Conservation (phyloP, 2,113 vertebrate species). For the Sprattus sprattus region DNA sequence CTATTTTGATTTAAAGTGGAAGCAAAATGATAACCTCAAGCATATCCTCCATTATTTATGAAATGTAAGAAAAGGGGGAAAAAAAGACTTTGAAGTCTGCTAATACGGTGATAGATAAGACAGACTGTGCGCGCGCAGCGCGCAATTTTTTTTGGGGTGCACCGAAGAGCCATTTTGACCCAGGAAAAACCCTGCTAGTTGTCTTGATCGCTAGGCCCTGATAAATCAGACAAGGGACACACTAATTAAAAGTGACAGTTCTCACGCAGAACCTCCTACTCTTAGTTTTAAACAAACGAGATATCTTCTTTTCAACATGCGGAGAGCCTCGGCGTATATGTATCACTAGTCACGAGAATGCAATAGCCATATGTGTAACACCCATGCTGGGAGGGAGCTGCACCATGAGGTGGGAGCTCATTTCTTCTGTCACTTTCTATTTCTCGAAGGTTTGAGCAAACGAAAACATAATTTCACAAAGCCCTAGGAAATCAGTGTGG, state of each 20-base stretch:
- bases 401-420: neutral
- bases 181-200: no score
- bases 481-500: neutral
- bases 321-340: neutral
- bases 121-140: no score
- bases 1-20: no score
- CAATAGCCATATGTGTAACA: neutral
- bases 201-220: neutral
- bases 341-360: neutral
- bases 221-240: neutral
- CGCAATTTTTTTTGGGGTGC: no score
- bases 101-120: no score
- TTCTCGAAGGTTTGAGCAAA: neutral
- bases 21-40: no score
- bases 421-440: slow-evolving; percentile 18
- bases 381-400: neutral
- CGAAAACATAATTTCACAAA: neutral
- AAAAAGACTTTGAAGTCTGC: no score
- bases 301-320: neutral
- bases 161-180: no score
- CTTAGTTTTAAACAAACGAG: neutral
- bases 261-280: neutral
- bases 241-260: neutral
- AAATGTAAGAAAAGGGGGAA: no score
- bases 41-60: no score